A percentile compares a stretch with the other conserved stretches of the same genome.
Conservation (phyloP, 2,113 vertebrate genomes). For the Pionites leucogaster region DNA sequence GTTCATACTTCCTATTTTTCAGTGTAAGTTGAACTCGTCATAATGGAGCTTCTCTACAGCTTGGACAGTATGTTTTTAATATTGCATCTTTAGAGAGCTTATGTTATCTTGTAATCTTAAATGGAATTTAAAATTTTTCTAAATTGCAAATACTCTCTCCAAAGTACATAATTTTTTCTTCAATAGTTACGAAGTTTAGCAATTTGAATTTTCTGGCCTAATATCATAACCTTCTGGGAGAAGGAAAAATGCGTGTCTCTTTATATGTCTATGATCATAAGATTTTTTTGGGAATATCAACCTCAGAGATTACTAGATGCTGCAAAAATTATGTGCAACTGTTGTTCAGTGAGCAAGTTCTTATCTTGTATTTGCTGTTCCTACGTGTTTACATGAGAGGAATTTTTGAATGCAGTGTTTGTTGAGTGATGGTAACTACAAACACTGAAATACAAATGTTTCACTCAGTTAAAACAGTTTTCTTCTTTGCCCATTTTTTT, state of each 20-base stretch:
- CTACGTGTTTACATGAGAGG: background rate
- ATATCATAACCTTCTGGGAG: background rate
- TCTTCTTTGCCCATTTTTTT: background rate
- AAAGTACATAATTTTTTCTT: background rate
- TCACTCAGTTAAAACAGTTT: background rate
- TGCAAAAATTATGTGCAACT: background rate
- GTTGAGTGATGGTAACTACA: background rate
- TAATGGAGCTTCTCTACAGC: background rate
- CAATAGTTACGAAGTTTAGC: background rate
- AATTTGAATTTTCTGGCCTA: background rate
- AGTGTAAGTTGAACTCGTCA: background rate
- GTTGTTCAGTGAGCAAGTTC: background rate
- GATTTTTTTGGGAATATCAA: background rate
- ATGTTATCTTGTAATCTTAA: background rate
- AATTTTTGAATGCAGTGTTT: background rate
- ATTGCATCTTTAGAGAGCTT: background rate
- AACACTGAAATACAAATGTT: background rate
- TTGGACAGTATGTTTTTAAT: background rate
- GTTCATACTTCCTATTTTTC: background rate
- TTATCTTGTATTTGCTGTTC: background rate
- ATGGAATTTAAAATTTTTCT: background rate
- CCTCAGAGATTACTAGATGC: background rate
- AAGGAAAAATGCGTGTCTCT: background rate
- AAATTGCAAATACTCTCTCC: background rate
- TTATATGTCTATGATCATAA: background rate